Evolutionary conservation across 35 echinoderm and acorn worm genomes (phyloP).

Genomic region (Heliocidaris tuberculata): DNA sequence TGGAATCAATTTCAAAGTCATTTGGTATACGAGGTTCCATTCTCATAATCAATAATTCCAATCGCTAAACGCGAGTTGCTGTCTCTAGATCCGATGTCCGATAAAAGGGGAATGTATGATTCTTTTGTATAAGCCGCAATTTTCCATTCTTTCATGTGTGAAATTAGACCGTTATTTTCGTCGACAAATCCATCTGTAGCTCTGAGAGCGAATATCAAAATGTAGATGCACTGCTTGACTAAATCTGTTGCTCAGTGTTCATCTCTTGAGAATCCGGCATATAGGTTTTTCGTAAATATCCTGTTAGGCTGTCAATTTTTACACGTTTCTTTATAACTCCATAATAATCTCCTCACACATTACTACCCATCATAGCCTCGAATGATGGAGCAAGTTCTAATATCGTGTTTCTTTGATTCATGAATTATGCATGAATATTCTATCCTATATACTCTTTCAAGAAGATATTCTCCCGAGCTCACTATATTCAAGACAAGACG

Average conservation of each 20-base stretch:
- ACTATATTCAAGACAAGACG: neutral
- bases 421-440: no score
- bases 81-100: neutral
- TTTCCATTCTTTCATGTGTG: neutral
- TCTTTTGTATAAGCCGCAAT: no score
- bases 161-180: neutral
- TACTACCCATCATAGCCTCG: neutral
- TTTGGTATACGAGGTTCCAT: neutral
- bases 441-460: neutral
- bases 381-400: neutral
- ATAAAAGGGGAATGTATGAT: no score
- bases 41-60: neutral
- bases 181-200: neutral
- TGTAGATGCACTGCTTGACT: no score
- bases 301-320: neutral
- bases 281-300: neutral
- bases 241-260: no score
- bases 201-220: no score
- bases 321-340: neutral
- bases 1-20: neutral
- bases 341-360: no score
- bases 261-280: no score
- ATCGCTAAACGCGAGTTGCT: neutral
- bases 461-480: neutral
- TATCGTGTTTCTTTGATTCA: no score